Conservation (phyloP, 2,888 invertebrate genomes). For the Caenorhabditis sp. region DNA sequence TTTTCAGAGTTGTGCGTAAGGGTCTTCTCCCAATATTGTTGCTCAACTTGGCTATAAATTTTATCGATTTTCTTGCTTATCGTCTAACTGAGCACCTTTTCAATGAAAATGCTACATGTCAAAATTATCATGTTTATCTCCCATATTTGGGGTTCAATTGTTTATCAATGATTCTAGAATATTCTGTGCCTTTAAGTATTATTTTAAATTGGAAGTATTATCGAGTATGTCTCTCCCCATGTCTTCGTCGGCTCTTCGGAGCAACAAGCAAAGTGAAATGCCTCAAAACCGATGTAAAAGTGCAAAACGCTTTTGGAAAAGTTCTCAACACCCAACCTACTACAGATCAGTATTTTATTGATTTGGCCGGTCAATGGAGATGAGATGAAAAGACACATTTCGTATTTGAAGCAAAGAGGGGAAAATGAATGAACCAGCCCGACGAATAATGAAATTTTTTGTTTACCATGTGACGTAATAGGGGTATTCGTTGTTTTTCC, state of each 20-base stretch:
- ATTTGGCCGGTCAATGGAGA: slow-evolving; percentile 2
- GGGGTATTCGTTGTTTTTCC: slow-evolving; percentile 1
- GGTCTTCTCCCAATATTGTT: slow-evolving; percentile 28
- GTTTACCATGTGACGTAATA: slow-evolving; percentile 3
- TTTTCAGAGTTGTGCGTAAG: slow-evolving; percentile 30
- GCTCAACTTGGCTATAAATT: slow-evolving; percentile 18
- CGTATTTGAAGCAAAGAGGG: slow-evolving; percentile 14
- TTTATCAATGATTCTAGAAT: slow-evolving; percentile 20
- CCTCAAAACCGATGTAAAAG: slow-evolving; percentile 12
- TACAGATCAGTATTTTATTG: slow-evolving; percentile 21
- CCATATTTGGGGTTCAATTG: slow-evolving; percentile 20
- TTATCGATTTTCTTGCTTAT: slow-evolving; percentile 14
- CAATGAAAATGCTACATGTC: slow-evolving; percentile 4
- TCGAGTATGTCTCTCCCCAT: slow-evolving; percentile 7
- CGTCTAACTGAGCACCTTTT: slow-evolving; percentile 10
- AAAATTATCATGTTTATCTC: slow-evolving; percentile 7
- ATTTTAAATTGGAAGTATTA: slow-evolving; percentile 16
- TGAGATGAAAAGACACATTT: too few species aligned
- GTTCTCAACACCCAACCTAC: slow-evolving; percentile 19
- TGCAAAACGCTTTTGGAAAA: slow-evolving; percentile 24
- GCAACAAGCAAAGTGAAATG: not conserved
- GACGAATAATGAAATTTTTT: slow-evolving; percentile 10
- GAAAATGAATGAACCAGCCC: not conserved
- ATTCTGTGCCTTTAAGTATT: slow-evolving; percentile 24
- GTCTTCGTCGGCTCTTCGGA: not conserved